Evolutionary conservation across 2,888 invertebrate species (phyloP).

Genomic region (Andrena trimmerana): DNA sequence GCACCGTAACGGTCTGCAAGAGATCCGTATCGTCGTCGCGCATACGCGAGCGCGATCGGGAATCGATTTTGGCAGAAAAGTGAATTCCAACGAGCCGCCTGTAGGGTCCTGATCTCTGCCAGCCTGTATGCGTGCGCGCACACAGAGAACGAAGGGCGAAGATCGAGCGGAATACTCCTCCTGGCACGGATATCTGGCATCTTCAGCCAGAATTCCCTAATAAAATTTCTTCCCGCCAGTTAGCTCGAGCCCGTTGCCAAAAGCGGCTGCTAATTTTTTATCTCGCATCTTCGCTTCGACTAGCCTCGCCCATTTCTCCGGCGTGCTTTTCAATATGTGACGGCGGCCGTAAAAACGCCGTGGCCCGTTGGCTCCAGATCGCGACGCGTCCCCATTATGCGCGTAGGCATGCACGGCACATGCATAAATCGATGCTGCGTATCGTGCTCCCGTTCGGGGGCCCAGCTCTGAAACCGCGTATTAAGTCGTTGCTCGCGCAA

Average conservation of each 20-base stretch:
- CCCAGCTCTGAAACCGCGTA: slow-evolving; percentile 42
- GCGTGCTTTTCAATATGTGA: slow-evolving; percentile 69
- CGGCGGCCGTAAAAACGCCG: slow-evolving; percentile 61
- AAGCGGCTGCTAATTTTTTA: slow-evolving; percentile 85
- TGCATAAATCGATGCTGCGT: slow-evolving; percentile 63
- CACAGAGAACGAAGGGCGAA: neutral
- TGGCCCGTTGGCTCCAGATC: slow-evolving; percentile 47
- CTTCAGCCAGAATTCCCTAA: slow-evolving; percentile 82
- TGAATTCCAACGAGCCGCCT: slow-evolving; percentile 72
- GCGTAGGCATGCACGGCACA: slow-evolving; percentile 32
- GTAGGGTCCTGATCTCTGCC: slow-evolving; percentile 56
- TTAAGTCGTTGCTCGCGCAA: slow-evolving; percentile 67
- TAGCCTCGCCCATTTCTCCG: slow-evolving; percentile 19
- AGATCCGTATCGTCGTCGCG: slow-evolving; percentile 12
- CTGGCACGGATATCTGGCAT: slow-evolving; percentile 74
- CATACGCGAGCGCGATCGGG: slow-evolving; percentile 48
- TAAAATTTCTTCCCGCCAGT: slow-evolving; percentile 85
- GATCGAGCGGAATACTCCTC: slow-evolving; percentile 22
- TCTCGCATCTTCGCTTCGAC: slow-evolving; percentile 78
- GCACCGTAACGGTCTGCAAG: neutral
- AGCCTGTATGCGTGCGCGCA: neutral
- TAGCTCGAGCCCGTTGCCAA: slow-evolving; percentile 80
- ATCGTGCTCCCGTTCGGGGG: slow-evolving; percentile 14
- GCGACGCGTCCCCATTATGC: slow-evolving; percentile 54
- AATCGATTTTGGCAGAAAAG: slow-evolving; percentile 74